Conservation (phyloP, 2,888 invertebrate species). For the Trachelus iudaicus region DNA sequence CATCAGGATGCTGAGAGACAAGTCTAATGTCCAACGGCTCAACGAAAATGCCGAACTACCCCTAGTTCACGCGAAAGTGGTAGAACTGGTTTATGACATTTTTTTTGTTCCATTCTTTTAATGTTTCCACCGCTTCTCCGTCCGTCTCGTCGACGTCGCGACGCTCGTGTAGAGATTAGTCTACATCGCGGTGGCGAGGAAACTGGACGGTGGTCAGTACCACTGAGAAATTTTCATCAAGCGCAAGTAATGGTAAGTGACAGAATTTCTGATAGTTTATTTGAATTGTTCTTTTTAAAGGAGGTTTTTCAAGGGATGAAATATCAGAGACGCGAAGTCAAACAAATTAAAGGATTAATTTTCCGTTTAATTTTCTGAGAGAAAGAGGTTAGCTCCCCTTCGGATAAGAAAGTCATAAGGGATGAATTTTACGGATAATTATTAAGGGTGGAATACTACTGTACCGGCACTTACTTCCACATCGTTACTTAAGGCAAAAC, state of each 20-base stretch:
- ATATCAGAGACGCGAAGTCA: neutral
- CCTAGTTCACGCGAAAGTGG: slow-evolving; percentile 35
- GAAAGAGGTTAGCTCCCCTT: neutral
- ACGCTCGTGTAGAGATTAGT: slow-evolving; percentile 32
- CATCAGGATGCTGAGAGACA: slow-evolving; percentile 58
- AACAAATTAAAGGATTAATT: neutral
- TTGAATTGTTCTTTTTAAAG: slow-evolving; percentile 1
- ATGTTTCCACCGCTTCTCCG: slow-evolving; percentile 1
- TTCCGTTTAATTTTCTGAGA: neutral
- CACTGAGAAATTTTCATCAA: neutral
- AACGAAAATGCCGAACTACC: slow-evolving; percentile 1
- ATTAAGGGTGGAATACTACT: neutral
- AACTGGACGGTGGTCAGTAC: slow-evolving; percentile 23
- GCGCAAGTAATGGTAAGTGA: neutral
- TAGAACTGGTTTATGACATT: slow-evolving; percentile 49
- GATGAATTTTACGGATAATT: neutral
- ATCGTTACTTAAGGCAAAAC: neutral
- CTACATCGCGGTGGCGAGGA: slow-evolving; percentile 24
- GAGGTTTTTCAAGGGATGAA: neutral
- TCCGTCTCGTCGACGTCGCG: slow-evolving; percentile 22
- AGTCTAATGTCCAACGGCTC: neutral
- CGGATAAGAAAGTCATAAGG: neutral
- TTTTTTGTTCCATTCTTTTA: neutral
- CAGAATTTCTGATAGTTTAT: neutral
- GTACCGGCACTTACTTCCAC: neutral